Conservation (phyloP, 2,888 invertebrate genomes). For the Meganola albula region DNA sequence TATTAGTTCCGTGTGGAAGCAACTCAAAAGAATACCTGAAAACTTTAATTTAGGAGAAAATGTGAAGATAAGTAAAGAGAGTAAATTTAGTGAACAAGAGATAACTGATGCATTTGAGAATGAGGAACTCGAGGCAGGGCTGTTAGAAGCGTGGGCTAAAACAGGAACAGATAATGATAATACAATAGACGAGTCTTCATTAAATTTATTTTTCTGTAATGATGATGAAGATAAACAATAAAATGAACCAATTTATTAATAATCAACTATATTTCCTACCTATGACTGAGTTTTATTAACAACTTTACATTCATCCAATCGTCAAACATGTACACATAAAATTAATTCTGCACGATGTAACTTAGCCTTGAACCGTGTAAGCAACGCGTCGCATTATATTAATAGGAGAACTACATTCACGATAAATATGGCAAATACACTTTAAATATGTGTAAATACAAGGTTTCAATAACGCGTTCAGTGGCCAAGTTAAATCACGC, state of each 20-base stretch:
- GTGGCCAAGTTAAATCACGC: too few relatives aligned
- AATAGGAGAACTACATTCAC: too few relatives aligned
- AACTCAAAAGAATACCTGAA: constrained; percentile 46
- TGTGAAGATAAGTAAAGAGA: constrained; percentile 16
- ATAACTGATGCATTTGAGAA: constrained; percentile 47
- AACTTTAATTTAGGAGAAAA: constrained; percentile 35
- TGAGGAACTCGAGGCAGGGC: constrained; percentile 48
- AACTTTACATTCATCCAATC: constrained; percentile 34
- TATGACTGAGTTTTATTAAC: constrained; percentile 52
- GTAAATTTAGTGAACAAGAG: constrained; percentile 47
- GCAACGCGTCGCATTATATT: too few relatives aligned
- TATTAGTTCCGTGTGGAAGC: constrained; percentile 45
- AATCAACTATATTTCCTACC: constrained; percentile 68
- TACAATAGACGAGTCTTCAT: constrained; percentile 22
- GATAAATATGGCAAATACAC: too few relatives aligned
- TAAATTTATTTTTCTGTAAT: constrained; percentile 26
- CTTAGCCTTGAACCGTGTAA: too few relatives aligned
- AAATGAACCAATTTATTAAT: constrained; percentile 31
- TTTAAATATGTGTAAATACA: too few relatives aligned
- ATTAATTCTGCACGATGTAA: constrained; percentile 36
- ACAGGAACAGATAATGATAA: constrained; percentile 16
- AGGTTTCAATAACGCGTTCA: too few relatives aligned
- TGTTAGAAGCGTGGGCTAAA: constrained; percentile 53
- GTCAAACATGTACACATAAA: constrained; percentile 44
- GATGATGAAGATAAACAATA: constrained; percentile 23